phyloP scores from a whole-genome alignment of 2,797 vertebrate species.

The Alosa sapidissima region DNA sequence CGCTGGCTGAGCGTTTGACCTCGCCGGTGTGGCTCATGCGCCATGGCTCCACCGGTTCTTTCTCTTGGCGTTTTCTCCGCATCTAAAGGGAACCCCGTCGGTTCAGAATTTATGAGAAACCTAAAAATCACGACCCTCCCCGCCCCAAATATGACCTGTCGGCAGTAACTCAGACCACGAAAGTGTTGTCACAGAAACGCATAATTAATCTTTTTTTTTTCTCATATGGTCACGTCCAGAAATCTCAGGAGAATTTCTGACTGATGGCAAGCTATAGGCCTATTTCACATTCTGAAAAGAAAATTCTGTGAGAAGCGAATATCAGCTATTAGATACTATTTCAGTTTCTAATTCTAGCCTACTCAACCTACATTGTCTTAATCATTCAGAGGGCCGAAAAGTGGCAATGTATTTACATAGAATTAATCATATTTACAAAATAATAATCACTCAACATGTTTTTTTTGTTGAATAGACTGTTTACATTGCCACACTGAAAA shows the following conservation, averaged over 20 bases:
- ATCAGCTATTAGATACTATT: neutral
- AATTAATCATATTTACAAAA: neutral
- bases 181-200: neutral
- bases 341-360: neutral
- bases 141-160: neutral
- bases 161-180: neutral
- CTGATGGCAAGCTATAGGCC: neutral
- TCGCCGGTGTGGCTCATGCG: neutral
- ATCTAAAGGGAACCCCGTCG: neutral
- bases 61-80: neutral
- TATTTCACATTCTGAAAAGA: neutral
- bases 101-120: constrained; percentile 27
- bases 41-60: neutral
- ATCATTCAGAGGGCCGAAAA: neutral
- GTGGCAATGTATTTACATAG: neutral
- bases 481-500: neutral
- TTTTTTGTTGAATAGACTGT: neutral
- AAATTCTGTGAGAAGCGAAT: neutral
- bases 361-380: neutral
- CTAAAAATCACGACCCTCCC: neutral
- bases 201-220: neutral
- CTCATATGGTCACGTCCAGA: neutral
- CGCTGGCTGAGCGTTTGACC: constrained; percentile 34
- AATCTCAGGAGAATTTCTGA: neutral
- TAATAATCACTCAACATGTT: neutral